phyloP scores from a whole-genome alignment of 2,888 invertebrate species.

The Amphiduros pacificus region DNA sequence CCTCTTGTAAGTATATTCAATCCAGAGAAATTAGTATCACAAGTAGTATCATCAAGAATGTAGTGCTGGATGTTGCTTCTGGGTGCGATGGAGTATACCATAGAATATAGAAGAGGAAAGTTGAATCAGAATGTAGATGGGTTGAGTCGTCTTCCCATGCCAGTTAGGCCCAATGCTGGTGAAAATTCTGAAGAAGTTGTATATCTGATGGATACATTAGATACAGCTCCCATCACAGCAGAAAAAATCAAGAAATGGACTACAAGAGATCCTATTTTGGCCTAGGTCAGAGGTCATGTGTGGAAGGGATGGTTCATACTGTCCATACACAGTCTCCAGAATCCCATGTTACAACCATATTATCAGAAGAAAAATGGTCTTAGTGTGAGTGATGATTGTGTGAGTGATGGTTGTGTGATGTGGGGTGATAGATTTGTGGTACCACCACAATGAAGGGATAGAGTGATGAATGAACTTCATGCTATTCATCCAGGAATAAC shows the following conservation, averaged over 20 bases:
- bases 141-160: neutral
- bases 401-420: slow-evolving; percentile 20
- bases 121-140: neutral
- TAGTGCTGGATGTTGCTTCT: neutral
- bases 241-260: neutral
- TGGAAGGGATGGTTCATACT: no score
- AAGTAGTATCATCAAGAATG: neutral
- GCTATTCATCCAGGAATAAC: slow-evolving; percentile 29
- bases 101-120: neutral
- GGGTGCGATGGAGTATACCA: neutral
- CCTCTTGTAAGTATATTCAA: slow-evolving; percentile 1
- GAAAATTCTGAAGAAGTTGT: neutral
- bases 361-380: no score
- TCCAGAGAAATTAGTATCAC: slow-evolving; percentile 3
- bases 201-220: neutral
- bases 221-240: neutral
- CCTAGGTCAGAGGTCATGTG: no score
- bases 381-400: no score
- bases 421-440: slow-evolving; percentile 31
- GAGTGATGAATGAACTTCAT: slow-evolving; percentile 29
- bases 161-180: neutral
- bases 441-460: slow-evolving; percentile 15
- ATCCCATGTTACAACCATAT: no score
- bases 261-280: neutral
- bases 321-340: no score